Evolutionary conservation across 2,113 vertebrate genomes (phyloP).

Genomic region (Malaclemys terrapin): DNA sequence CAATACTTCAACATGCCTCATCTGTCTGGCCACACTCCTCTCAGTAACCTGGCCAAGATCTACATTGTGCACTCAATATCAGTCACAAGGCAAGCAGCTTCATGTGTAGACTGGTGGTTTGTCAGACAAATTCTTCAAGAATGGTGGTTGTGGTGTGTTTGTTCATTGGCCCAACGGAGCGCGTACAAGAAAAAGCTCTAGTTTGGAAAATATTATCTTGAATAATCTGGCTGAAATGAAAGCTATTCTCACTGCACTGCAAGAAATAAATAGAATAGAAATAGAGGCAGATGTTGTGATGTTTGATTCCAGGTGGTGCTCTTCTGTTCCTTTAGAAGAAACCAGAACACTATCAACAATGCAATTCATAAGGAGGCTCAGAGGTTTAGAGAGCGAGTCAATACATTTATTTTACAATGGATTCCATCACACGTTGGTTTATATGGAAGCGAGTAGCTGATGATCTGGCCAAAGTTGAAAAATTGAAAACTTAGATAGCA

Average conservation of each 20-base stretch:
- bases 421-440: not conserved
- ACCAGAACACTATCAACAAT: not conserved
- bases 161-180: not conserved
- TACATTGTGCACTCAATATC: not conserved
- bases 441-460: not conserved
- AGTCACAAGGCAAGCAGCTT: not conserved
- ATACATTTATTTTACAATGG: not conserved
- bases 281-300: not conserved
- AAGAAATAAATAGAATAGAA: not conserved
- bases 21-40: too few relatives aligned
- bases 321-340: not conserved
- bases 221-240: not conserved
- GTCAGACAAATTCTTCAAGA: not conserved
- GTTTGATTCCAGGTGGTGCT: not conserved
- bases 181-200: not conserved
- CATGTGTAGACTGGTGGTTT: not conserved
- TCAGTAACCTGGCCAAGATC: too few relatives aligned
- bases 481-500: not conserved
- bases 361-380: not conserved
- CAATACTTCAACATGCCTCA: too few relatives aligned
- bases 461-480: not conserved
- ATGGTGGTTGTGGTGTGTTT: not conserved
- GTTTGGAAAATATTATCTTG: not conserved
- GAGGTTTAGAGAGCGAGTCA: not conserved
- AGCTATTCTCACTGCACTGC: not conserved